A percentile compares a stretch with the other conserved stretches of the same genome.
Evolutionary conservation across 2,888 invertebrate genomes (phyloP).

Genomic region (Lepidochitona cinerea): DNA sequence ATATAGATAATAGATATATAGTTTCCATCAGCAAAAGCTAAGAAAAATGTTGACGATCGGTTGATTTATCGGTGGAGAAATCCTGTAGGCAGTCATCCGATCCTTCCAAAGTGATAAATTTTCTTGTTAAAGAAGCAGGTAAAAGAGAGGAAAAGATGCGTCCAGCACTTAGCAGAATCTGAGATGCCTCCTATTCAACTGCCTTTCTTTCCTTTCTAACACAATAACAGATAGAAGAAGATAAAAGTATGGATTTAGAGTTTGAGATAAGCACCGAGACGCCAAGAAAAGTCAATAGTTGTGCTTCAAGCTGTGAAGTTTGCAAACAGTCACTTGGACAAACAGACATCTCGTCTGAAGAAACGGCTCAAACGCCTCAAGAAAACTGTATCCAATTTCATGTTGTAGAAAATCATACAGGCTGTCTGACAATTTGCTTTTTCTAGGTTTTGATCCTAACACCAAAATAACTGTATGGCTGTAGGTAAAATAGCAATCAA

Average conservation of each 20-base stretch:
- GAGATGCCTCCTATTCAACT: not conserved
- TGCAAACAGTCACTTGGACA: not conserved
- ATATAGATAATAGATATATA: too few species aligned
- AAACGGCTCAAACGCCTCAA: not conserved
- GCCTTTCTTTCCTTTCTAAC: slow-evolving; percentile 1
- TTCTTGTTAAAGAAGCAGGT: too few species aligned
- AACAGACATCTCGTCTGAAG: not conserved
- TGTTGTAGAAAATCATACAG: not conserved
- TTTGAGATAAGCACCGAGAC: not conserved
- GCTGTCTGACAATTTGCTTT: too few species aligned
- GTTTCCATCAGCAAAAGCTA: not conserved
- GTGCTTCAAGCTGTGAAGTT: slow-evolving; percentile 3
- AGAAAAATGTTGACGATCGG: not conserved
- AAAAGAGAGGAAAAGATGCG: not conserved
- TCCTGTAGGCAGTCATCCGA: not conserved
- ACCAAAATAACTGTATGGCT: too few species aligned
- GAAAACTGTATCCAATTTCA: not conserved
- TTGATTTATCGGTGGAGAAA: not conserved
- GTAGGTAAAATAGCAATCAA: too few species aligned
- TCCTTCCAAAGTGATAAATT: not conserved
- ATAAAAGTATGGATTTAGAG: slow-evolving; percentile 5
- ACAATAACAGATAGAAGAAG: slow-evolving; percentile 7
- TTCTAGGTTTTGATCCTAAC: too few species aligned
- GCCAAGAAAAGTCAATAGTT: not conserved
- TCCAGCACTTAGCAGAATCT: not conserved